Base-by-base conservation (phyloP, 2,113 vertebrate genomes). In the Ovibos moschatus region DNA sequence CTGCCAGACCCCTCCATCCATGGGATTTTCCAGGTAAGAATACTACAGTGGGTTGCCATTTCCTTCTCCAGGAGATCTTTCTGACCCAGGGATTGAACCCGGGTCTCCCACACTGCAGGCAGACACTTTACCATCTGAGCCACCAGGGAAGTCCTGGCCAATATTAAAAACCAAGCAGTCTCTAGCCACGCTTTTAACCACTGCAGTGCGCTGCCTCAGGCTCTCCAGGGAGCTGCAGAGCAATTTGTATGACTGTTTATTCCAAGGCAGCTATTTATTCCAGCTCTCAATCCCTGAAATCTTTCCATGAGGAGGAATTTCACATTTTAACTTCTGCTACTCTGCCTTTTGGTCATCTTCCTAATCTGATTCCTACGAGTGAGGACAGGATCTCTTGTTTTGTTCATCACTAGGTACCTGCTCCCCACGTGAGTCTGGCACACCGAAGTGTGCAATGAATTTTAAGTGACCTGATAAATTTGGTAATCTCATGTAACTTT, bases 191-290 rank as follows among this genome's bases (percentile, higher is more conserved):
- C 60, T 78, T 58, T 30, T 10, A 58, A 53, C 43, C n/a, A 25
- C 58, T 36, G 1, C 2, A 5, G 1, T 3, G 0, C 4, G 11
- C 62, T 17, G 10, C 50, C 50, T n/a, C 25, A 13, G 67, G 76
- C 19, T 33, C 45, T 7, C 51, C 8, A 6, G 25, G 28, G 13
- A 17, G 13, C 71, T 40, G 9, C 51, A 33, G 5, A 14, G 6
- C 1, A 36, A 45, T 45, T 47, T 57, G 64, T 51, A n/a, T 47
- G 67, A 25, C 30, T 50, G 1, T 30, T 19, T 64, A 36, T 91
- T 60, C 67, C n/a, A 57, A 86, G 16, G 40, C 27, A 36, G 33
- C 58, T 15, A 13, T 7, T 67, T 19, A 67, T 40, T 40, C n/a
- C 74, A 51, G 57, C 33, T 91, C 64, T 81, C 36, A 30, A 1